phyloP scores from a whole-genome alignment of 2,797 vertebrate species.

The Tauraco hartlaubi region DNA sequence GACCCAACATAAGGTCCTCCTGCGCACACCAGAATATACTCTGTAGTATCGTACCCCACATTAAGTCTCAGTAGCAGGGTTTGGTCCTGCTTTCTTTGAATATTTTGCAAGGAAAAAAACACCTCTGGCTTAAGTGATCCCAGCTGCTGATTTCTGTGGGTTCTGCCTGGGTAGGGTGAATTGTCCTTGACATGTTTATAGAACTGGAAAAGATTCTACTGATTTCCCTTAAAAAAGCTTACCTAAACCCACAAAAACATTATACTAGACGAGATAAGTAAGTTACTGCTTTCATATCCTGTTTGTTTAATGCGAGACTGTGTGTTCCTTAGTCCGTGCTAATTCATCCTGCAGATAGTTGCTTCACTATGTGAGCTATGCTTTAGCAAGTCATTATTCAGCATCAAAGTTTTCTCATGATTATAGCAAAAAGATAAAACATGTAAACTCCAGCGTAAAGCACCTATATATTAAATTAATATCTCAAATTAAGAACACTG shows the following conservation, averaged over 20 bases:
- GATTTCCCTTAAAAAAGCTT: not conserved
- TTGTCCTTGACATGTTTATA: not conserved
- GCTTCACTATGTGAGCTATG: not conserved
- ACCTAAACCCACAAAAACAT: not conserved
- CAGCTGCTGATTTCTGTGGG: not conserved
- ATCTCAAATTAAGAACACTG: not conserved
- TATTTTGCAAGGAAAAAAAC: not conserved
- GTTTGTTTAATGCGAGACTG: not conserved
- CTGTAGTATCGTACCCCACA: not conserved
- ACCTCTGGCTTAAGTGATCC: not conserved
- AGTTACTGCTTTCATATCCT: not conserved
- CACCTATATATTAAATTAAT: not conserved
- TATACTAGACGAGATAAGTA: not conserved
- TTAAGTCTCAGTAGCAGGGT: not conserved
- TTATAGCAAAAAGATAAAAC: not conserved
- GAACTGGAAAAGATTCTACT: not conserved
- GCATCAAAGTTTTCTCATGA: not conserved
- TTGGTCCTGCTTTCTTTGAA: not conserved
- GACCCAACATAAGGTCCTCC: not conserved
- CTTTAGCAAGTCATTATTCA: not conserved
- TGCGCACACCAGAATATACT: accelerated
- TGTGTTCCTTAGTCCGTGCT: not conserved
- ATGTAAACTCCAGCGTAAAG: not conserved
- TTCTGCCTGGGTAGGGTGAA: not conserved
- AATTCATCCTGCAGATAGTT: not conserved